Conservation (phyloP, 2,888 invertebrate genomes). For the Parelbella ahira region DNA sequence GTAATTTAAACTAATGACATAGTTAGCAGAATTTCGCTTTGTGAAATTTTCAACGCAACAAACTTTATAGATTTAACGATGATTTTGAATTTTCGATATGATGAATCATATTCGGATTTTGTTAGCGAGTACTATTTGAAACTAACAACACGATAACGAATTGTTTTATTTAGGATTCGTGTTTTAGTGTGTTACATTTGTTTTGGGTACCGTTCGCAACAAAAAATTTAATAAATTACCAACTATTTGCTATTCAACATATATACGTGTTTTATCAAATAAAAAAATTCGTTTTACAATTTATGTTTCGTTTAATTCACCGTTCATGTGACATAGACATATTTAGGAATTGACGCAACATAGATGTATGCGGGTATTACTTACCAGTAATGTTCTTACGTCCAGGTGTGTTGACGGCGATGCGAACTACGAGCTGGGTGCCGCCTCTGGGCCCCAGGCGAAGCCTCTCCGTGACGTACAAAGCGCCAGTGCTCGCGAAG, state of each 20-base stretch:
- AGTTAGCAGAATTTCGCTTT: slow-evolving; percentile 8
- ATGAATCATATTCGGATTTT: too few relatives aligned
- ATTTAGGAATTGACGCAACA: too few relatives aligned
- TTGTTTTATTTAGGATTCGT: not conserved
- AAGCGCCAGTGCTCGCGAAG: slow-evolving; percentile 83
- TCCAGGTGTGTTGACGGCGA: slow-evolving; percentile 83
- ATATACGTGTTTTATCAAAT: too few relatives aligned
- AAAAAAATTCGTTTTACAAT: too few relatives aligned
- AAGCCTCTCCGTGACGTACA: slow-evolving; percentile 83
- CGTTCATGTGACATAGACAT: too few relatives aligned
- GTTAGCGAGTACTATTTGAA: too few relatives aligned
- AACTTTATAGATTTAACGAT: too few relatives aligned
- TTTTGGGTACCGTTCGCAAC: not conserved
- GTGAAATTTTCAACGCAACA: slow-evolving; percentile 9
- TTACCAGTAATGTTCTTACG: slow-evolving; percentile 84
- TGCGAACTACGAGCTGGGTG: slow-evolving; percentile 82
- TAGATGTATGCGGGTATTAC: too few relatives aligned
- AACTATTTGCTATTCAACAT: too few relatives aligned
- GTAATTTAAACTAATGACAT: slow-evolving; percentile 12
- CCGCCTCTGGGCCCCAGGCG: slow-evolving; percentile 84
- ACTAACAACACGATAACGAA: slow-evolving; percentile 6
- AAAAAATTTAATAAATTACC: too few relatives aligned
- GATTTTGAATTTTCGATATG: too few relatives aligned
- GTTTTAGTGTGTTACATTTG: not conserved
- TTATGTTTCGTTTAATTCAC: too few relatives aligned